Evolutionary conservation across 1,140 invertebrate species (phyloP).

Genomic region (Drosophila carrolli): DNA sequence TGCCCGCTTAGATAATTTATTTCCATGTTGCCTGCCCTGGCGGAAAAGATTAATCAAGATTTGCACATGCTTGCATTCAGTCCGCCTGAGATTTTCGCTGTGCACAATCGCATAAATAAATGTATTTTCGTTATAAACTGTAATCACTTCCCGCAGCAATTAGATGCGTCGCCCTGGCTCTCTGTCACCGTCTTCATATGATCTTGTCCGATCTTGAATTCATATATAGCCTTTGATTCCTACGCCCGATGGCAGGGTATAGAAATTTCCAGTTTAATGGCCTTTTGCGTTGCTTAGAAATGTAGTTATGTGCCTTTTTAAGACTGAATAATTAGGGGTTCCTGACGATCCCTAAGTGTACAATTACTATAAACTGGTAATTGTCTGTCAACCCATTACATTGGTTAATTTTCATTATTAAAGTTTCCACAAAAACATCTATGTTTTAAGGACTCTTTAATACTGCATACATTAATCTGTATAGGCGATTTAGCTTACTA

Average conservation of each 20-base stretch:
- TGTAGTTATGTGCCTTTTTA: not conserved
- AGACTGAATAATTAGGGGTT: not conserved
- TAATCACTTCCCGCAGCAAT: conserved; percentile 71
- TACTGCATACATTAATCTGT: no score
- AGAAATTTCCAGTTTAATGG: conserved; percentile 56
- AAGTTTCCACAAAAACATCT: no score
- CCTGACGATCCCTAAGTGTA: not conserved
- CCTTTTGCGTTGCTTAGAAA: conserved; percentile 2
- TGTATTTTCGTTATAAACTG: conserved; percentile 72
- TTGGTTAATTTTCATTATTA: no score
- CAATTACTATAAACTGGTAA: not conserved
- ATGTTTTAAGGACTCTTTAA: no score
- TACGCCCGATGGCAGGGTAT: conserved; percentile 34
- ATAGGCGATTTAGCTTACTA: no score
- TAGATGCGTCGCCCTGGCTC: conserved; percentile 50
- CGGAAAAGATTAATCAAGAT: conserved; percentile 83
- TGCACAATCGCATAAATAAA: conserved; percentile 54
- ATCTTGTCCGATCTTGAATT: conserved; percentile 6
- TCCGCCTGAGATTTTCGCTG: conserved; percentile 15
- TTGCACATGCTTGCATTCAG: conserved; percentile 74
- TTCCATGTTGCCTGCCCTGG: conserved; percentile 69
- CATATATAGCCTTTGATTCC: conserved; percentile 16
- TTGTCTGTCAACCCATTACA: no score
- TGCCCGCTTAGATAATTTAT: conserved; percentile 65
- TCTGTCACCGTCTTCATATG: conserved; percentile 13